Conservation (phyloP, 2,113 vertebrate genomes). For the Onychorhynchus coronatus region DNA sequence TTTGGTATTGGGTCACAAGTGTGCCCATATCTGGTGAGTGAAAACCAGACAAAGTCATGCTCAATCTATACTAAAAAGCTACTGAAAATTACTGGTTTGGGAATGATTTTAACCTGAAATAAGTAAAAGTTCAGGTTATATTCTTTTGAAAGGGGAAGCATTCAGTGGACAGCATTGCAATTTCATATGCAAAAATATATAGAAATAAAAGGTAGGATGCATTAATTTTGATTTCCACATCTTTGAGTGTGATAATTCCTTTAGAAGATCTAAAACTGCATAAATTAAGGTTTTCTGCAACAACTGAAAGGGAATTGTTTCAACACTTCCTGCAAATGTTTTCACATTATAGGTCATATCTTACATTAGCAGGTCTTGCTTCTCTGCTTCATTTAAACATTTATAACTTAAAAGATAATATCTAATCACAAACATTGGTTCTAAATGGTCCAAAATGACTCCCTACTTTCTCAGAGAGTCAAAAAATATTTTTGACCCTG, state of each 20-base stretch:
- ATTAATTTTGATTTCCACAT: not conserved
- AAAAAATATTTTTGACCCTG: not conserved
- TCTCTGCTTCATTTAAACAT: not conserved
- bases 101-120: not conserved
- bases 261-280: not conserved
- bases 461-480: not conserved
- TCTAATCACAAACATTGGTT: not conserved
- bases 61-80: not conserved
- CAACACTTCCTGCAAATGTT: not conserved
- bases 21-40: constrained; percentile 92
- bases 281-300: not conserved
- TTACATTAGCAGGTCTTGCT: not conserved
- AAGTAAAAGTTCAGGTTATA: not conserved
- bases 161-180: not conserved
- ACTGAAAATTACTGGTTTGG: not conserved
- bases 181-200: not conserved
- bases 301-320: not conserved
- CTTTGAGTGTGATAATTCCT: not conserved
- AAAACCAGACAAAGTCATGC: not conserved
- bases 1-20: constrained; percentile 94
- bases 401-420: not conserved
- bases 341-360: not conserved
- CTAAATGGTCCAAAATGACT: not conserved
- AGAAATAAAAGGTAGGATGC: not conserved
- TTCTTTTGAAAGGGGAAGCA: not conserved